Conservation (phyloP, 1,140 invertebrate genomes). For the Atta colombica region DNA sequence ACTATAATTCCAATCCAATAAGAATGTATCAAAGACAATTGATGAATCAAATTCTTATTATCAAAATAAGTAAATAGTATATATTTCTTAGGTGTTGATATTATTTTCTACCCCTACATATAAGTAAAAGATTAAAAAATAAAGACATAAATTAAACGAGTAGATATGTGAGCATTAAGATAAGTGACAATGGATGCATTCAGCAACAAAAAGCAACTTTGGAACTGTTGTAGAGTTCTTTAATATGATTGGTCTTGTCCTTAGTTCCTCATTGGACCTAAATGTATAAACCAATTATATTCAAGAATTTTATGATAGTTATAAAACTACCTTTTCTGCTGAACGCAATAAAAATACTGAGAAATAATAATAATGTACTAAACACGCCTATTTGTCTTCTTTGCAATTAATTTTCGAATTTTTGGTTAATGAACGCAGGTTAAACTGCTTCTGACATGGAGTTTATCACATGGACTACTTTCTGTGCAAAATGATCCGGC, state of each 20-base stretch:
- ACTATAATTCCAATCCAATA: too few species aligned
- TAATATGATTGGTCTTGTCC: too few species aligned
- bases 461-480: slow-evolving; percentile 10
- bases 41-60: too few species aligned
- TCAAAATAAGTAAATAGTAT: too few species aligned
- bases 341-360: neutral
- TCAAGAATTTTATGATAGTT: too few species aligned
- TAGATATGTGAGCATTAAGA: neutral
- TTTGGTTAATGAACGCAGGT: neutral
- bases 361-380: slow-evolving; percentile 5
- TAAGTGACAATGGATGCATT: neutral
- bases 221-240: too few species aligned
- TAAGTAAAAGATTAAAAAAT: neutral
- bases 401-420: slow-evolving; percentile 3
- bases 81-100: too few species aligned
- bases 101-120: neutral
- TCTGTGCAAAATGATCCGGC: slow-evolving; percentile 1
- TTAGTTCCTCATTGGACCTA: too few species aligned
- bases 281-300: too few species aligned
- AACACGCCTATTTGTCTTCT: neutral
- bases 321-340: too few species aligned
- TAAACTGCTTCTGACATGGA: slow-evolving; percentile 39
- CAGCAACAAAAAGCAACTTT: too few species aligned
- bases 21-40: too few species aligned
- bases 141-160: slow-evolving; percentile 7